A percentile compares a stretch with the other conserved stretches of the same genome.
phyloP scores from a whole-genome alignment of 2,113 vertebrate species.

The Cranoglanis bouderius region DNA sequence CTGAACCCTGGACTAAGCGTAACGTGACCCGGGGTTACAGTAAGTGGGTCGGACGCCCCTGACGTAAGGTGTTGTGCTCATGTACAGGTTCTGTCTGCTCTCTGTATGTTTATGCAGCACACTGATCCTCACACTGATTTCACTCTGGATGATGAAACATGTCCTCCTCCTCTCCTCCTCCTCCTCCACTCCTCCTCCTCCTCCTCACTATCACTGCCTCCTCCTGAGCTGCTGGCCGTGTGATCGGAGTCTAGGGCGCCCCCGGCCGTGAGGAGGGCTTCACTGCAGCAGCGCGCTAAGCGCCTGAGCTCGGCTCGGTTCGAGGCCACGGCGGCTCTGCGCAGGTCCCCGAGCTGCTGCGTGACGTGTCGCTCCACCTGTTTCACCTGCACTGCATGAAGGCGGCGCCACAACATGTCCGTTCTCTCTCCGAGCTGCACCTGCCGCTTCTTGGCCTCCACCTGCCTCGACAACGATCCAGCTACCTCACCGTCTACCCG shows the following conservation, averaged over 20 bases:
- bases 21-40: neutral
- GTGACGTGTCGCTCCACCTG: conserved; percentile 66
- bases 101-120: neutral
- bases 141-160: conserved; percentile 13
- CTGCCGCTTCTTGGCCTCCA: conserved; percentile 54
- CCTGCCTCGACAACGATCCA: conserved; percentile 9
- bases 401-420: conserved; percentile 59
- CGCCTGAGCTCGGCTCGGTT: conserved; percentile 55
- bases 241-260: conserved; percentile 70
- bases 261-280: conserved; percentile 61
- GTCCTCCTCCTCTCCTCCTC: conserved; percentile 18
- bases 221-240: conserved; percentile 65
- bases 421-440: conserved; percentile 59
- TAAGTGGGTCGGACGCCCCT: neutral
- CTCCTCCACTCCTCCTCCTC: conserved; percentile 28
- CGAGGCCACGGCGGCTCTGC: conserved; percentile 20
- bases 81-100: neutral
- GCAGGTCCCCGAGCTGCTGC: conserved; percentile 61
- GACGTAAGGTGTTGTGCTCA: neutral
- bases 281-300: conserved; percentile 59
- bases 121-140: conserved; percentile 46
- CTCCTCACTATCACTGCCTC: conserved; percentile 59
- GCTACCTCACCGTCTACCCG: neutral
- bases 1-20: neutral
- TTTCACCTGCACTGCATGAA: conserved; percentile 65